phyloP scores from a whole-genome alignment of 2,888 invertebrate species.

The Cosmia trapezina region DNA sequence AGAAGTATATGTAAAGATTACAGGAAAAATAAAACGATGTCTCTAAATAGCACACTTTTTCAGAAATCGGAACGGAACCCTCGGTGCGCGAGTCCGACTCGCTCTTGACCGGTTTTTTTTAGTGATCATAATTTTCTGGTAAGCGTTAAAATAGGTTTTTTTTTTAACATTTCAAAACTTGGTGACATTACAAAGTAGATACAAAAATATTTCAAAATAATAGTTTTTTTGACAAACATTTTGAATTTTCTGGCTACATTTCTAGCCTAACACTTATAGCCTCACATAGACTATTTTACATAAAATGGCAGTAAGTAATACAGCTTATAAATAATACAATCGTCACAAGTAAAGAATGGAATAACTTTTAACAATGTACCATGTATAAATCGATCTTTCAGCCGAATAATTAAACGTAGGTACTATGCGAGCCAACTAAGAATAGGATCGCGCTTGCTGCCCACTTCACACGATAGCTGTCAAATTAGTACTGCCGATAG shows the following conservation, averaged over 20 bases:
- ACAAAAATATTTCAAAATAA: neutral
- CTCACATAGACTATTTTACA: slow-evolving; percentile 8
- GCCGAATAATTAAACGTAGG: no score
- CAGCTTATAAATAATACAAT: neutral
- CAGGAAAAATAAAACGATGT: no score
- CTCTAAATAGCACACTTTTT: no score
- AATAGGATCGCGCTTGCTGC: no score
- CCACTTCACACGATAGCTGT: no score
- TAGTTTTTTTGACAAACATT: neutral
- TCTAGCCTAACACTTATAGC: slow-evolving; percentile 3
- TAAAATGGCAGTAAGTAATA: slow-evolving; percentile 25
- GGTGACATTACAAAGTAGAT: neutral
- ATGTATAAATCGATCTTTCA: neutral
- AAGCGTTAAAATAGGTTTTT: neutral
- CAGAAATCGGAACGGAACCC: no score
- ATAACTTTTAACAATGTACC: slow-evolving; percentile 9
- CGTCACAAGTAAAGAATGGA: neutral
- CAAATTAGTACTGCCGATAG: no score
- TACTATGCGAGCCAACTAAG: no score
- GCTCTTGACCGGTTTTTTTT: no score
- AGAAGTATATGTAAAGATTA: no score
- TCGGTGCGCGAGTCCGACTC: no score
- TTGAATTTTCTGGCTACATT: neutral
- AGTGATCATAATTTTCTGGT: neutral
- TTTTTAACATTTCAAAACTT: neutral